Evolutionary conservation across 2,113 vertebrate species (phyloP), one percentile per base, ranked within the genome.

Genomic region (Rallus limicola): DNA sequence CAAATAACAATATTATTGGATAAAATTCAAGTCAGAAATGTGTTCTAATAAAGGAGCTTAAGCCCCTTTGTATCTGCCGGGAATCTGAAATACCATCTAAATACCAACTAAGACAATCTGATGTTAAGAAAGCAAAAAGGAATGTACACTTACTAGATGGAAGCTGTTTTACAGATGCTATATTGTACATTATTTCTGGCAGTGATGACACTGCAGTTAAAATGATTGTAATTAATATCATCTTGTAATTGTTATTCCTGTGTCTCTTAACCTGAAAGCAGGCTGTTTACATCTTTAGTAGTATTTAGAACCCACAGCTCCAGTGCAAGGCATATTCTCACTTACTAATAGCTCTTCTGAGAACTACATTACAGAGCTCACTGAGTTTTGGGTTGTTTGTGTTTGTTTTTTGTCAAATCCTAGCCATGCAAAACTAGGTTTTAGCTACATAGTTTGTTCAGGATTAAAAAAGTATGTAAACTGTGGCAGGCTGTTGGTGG

Each of bases 21-120:
- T 34, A 79, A 92, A 83, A 93, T 94, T 92, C 52, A 77, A 81
- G 46, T 63, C 52, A 95, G 68, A 96, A 86, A 67, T 77, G 9
- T 38, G 6, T 63, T 80, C 46, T 60, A 82, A 75, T 83, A 84
- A 88, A 83, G 78, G 50, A 83, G 34, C 5, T 86, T 46, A 80
- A 70, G 29, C n/a, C 10, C 31, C 76, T 20, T 52, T 53, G 11
- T 75, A 40, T 92, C 17, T 92, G 64, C n/a, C 2, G 3, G 56
- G 48, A 84, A 88, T 75, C 29, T 50, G 69, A 84, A 96, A 92
- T 92, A 80, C 19, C 10, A 24, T 36, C 31, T 31, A 76, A 76
- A 68, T 77, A 86, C 16, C 60, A 75, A 10, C 25, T 71, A 62
- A 74, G 40, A 74, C 11, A 88, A 90, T 3, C 9, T 34, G n/a